These are phyloP conservation scores for Pteropus rufus DNA, from an alignment of 2,797 vertebrate species.

Conservation along the genomic window DNA sequence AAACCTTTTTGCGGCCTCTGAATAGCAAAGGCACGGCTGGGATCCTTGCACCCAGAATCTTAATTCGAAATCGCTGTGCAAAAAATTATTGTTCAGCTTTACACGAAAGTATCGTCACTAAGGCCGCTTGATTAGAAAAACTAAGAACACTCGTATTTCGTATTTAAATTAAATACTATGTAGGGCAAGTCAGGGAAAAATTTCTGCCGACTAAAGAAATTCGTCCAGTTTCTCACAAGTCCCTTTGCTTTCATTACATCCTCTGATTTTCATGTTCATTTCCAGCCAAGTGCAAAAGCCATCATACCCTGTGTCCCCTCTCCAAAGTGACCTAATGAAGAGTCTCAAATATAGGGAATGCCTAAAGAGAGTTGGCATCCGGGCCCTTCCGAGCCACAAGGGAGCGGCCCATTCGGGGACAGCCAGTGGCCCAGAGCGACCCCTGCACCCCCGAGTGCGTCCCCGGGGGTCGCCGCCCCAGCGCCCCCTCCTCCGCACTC, in stretches of 20 bases:
- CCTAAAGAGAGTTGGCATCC: fast-evolving
- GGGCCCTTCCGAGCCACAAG: not conserved
- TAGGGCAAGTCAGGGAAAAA: not conserved
- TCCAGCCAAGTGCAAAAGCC: not conserved
- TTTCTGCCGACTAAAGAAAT: not conserved
- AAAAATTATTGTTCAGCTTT: not conserved
- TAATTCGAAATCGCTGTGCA: not conserved
- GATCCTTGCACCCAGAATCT: not conserved
- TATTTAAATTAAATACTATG: not conserved
- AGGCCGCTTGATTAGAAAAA: not conserved
- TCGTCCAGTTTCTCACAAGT: not conserved
- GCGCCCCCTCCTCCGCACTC: not conserved
- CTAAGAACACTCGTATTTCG: not conserved
- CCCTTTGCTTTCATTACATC: not conserved
- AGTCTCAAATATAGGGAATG: not conserved
- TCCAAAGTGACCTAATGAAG: not conserved
- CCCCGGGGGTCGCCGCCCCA: not conserved
- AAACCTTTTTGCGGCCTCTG: not conserved
- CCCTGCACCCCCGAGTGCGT: not conserved
- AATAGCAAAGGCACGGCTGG: not conserved
- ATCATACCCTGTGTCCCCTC: not conserved
- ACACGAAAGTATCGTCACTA: not conserved
- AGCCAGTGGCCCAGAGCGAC: no score
- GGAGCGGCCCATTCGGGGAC: not conserved
- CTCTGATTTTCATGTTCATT: not conserved